Base-by-base conservation (phyloP, 2,888 invertebrate species). In the Xiphydria camelus region DNA sequence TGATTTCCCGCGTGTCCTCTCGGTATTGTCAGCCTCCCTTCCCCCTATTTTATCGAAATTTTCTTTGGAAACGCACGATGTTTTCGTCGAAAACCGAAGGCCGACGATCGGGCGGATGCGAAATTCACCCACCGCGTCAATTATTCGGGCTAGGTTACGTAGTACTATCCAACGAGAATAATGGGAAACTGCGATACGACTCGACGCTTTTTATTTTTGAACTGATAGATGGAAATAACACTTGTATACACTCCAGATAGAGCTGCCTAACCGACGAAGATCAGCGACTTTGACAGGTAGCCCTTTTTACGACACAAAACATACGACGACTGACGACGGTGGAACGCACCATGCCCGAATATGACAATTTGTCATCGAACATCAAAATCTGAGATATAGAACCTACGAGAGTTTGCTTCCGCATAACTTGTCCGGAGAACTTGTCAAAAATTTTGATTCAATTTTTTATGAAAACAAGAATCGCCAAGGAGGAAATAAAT, bases 201-300 rank as follows among this genome's bases (percentile, higher is more conserved):
- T 17, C 10, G 21, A 29, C 18, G 39, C 26, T 49, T 41, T 38
- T 43, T 34, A 32, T 25, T 37, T 32, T 32, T 37, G 12, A 44
- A n/a, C n/a, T 35, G 14, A 35, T 31, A 25, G 21, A 49, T 35
- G 42, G 33, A 21, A 18, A 40, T 40, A 19, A 25, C 36, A 23
- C 32, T 17, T 35, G 38, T 12, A 7, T 3, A 14, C 12, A 29
- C 12, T 29, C 2, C 12, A 14, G 12, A 29, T 29, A 1, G 12
- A 29, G 12, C 29, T 7, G 29, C 12, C 29, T 7, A 29, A 29
- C 12, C 14, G 12, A 29, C 12, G 12, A 29, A 29, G 12, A 29
- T 29, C 38, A 41, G 44, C 26, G 46, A 49, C 46, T 52, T 49
- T 52, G 51, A 52, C 51, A 52, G 49, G 41, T 43, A 23, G 35